phyloP scores from a whole-genome alignment of 1,140 invertebrate genomes.

The Globodera rostochiensis region DNA sequence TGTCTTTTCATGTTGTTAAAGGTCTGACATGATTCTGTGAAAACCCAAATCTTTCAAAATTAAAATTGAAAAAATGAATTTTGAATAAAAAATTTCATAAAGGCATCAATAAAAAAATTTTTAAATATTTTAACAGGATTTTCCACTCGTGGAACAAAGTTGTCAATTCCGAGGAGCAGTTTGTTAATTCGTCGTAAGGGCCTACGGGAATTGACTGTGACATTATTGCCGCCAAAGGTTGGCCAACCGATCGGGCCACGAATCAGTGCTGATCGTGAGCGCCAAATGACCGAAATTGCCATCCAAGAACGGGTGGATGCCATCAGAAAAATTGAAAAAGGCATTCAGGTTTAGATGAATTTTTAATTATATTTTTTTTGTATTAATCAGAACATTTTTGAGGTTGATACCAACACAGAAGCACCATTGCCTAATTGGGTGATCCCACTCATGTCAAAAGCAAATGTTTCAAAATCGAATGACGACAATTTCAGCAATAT shows the following conservation, averaged over 20 bases:
- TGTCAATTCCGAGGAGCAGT: neutral
- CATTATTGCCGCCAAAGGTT: conserved; percentile 11
- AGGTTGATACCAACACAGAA: neutral
- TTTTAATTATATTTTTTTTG: neutral
- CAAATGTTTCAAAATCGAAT: neutral
- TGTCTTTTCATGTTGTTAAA: neutral
- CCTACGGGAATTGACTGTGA: conserved; percentile 16
- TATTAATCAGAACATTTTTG: neutral
- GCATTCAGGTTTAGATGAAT: neutral
- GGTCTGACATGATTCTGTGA: neutral
- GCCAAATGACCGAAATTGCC: conserved; percentile 15
- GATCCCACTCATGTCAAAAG: neutral
- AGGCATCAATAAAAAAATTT: too few relatives aligned
- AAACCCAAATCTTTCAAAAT: neutral
- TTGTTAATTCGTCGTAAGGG: conserved; percentile 15
- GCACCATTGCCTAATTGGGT: neutral
- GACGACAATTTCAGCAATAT: neutral
- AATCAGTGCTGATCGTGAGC: conserved; percentile 3
- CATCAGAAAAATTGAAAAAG: conserved; percentile 20
- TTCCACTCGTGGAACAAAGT: neutral
- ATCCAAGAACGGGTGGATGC: conserved; percentile 19
- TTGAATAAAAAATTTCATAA: too few relatives aligned
- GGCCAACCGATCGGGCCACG: neutral
- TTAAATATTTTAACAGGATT: neutral
- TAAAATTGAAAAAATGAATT: too few relatives aligned